Base-by-base conservation (phyloP, 2,888 invertebrate species). In the Papilio gigon region DNA sequence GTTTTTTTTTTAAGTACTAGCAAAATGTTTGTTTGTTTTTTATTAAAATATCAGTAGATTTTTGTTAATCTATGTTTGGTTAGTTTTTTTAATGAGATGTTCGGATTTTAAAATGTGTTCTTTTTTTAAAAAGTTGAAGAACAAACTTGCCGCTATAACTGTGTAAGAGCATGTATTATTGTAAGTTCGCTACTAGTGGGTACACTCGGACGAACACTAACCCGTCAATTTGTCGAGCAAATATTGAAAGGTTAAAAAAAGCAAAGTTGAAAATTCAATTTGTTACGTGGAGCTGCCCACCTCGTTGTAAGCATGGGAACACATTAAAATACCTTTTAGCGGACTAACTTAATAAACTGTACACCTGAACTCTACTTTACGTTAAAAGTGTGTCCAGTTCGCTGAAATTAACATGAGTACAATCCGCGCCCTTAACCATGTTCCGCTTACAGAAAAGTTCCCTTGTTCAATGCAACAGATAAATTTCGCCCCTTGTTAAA, bases 291-390 rank as follows among this genome's bases (percentile, higher is more conserved):
- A 60, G 25, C n/a, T 40, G 53, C 40, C 40, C 25, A 60, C n/a
- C 4, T 59, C 37, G 60, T n/a, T 60, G 60, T 60, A 60, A 60
- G 9, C 60, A 60, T 40, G 14, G 35, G 25, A 60, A 60, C 60
- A 60, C 40, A 60, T 60, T 60, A 60, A 60, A 60, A 60, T 14
- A n/a, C 60, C 60, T 60, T 60, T 60, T 40, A 60, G 40, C n/a
- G 37, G 25, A 60, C 60, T 60, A 60, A 60, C 60, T 60, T 25
- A 25, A 60, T 60, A 60, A 60, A 60, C 40, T 40, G 44, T 5
- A 44, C 44, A 62, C 11, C 53, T 56, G 53, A 56, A 56, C 53
- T 56, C 27, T 53, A 53, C 53, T 27, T n/a, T n/a, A 50, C 5
- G 8, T 50, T 53, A 53, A 53, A 47, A 53, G 53, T 42, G 42